Conservation (phyloP, 2,797 vertebrate genomes). For the Falco berigora region DNA sequence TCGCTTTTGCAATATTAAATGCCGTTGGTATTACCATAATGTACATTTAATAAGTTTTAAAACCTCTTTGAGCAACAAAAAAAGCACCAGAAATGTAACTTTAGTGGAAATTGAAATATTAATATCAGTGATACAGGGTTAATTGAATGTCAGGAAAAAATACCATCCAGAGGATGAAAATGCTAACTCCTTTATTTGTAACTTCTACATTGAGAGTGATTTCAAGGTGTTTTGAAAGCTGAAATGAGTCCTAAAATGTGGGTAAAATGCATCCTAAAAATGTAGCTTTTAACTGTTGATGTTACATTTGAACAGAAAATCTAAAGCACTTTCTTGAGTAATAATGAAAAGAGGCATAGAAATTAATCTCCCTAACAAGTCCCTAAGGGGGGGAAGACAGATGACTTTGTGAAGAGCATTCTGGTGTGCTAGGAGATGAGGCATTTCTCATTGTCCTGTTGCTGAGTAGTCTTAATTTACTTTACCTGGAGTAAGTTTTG, state of each 20-base stretch:
- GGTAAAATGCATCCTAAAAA: not conserved
- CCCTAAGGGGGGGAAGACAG: not conserved
- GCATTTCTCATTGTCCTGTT: not conserved
- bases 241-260: not conserved
- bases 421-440: not conserved
- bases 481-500: not conserved
- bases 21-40: conserved; percentile 1
- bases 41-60: conserved; percentile 1
- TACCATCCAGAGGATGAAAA: conserved; percentile 2
- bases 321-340: not conserved
- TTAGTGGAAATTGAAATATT: conserved; percentile 36
- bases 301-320: not conserved
- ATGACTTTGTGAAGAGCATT: not conserved
- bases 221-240: conserved; percentile 28
- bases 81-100: conserved; percentile 23
- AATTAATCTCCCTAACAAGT: conserved; percentile 9
- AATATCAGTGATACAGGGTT: conserved; percentile 45
- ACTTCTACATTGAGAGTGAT: not conserved
- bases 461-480: not conserved
- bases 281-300: not conserved
- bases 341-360: not conserved
- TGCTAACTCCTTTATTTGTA: not conserved
- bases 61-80: not conserved
- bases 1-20: not conserved
- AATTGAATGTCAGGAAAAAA: conserved; percentile 60